Conservation (phyloP, 37 sponge, comb jelly and placozoan genomes). For the Ianthella basta region DNA sequence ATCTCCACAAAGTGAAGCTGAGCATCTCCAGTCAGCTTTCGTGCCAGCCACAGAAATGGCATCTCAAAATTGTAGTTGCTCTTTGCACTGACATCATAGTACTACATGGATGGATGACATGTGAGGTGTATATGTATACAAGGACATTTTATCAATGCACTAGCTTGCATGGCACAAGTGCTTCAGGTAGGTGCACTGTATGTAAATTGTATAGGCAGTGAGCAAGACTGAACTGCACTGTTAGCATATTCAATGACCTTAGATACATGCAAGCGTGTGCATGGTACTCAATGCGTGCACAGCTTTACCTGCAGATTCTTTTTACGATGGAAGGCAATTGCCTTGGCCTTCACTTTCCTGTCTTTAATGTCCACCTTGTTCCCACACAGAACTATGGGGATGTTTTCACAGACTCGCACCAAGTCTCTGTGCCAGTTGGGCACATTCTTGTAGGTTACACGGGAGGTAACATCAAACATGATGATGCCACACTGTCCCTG, state of each 20-base stretch:
- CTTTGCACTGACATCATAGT: slow-evolving; percentile 70
- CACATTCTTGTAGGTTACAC: slow-evolving; percentile 99
- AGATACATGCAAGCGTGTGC: no score
- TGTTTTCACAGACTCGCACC: slow-evolving; percentile 91
- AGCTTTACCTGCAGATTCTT: slow-evolving; percentile 99
- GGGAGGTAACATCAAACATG: slow-evolving; percentile 98
- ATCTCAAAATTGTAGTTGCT: slow-evolving; percentile 65
- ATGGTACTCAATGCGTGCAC: no score
- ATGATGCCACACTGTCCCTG: slow-evolving; percentile 99
- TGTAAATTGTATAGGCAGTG: no score
- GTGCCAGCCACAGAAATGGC: slow-evolving; percentile 55
- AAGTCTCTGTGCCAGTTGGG: slow-evolving; percentile 99
- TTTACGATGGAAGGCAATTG: slow-evolving; percentile 96
- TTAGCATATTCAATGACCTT: no score
- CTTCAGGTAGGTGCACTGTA: no score
- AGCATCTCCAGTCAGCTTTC: slow-evolving; percentile 45
- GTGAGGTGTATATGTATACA: background rate
- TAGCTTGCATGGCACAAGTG: slow-evolving; percentile 55
- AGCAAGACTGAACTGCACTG: no score
- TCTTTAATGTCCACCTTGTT: slow-evolving; percentile 99
- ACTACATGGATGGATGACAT: slow-evolving; percentile 27
- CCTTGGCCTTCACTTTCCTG: slow-evolving; percentile 96
- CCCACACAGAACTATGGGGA: slow-evolving; percentile 99
- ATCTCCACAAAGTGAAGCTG: slow-evolving; percentile 53
- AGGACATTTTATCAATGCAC: slow-evolving; percentile 31